A percentile compares a stretch with the other conserved stretches of the same genome.
Conservation (phyloP, 1,140 invertebrate species). For the Mamestra configurata region DNA sequence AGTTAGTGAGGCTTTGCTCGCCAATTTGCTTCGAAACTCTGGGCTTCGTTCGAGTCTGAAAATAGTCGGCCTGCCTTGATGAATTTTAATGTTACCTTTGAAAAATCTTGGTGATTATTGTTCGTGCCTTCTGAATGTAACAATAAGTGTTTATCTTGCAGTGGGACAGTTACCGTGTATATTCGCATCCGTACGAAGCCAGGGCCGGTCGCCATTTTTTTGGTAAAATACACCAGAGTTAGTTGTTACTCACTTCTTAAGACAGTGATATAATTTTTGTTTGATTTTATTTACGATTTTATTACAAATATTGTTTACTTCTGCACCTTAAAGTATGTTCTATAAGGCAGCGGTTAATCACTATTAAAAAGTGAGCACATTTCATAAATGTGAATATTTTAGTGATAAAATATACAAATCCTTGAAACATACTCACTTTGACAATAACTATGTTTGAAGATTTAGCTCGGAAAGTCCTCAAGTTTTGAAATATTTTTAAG, state of each 20-base stretch:
- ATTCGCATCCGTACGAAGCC: too few relatives aligned
- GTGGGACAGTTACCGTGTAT: too few relatives aligned
- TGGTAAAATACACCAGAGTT: too few relatives aligned
- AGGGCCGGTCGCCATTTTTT: too few relatives aligned
- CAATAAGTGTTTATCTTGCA: too few relatives aligned
- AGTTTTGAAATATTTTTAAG: background rate
- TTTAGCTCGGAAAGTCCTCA: background rate
- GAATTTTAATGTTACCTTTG: too few relatives aligned
- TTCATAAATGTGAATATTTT: background rate
- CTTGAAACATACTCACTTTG: background rate
- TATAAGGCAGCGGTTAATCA: slow-evolving; percentile 34
- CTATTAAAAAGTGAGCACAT: background rate
- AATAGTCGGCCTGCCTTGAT: too few relatives aligned
- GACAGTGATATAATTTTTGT: background rate
- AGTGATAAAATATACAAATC: background rate
- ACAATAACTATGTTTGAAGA: background rate
- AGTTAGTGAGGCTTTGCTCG: too few relatives aligned
- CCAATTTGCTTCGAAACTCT: too few relatives aligned
- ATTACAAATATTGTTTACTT: background rate
- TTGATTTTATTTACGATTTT: background rate
- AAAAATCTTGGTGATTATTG: too few relatives aligned
- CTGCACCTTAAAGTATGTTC: slow-evolving; percentile 12
- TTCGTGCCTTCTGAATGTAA: too few relatives aligned
- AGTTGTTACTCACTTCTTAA: background rate
- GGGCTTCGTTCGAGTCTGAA: too few relatives aligned